Evolutionary conservation across 2,888 invertebrate genomes (phyloP).

Genomic region (Corythucha ciliata): DNA sequence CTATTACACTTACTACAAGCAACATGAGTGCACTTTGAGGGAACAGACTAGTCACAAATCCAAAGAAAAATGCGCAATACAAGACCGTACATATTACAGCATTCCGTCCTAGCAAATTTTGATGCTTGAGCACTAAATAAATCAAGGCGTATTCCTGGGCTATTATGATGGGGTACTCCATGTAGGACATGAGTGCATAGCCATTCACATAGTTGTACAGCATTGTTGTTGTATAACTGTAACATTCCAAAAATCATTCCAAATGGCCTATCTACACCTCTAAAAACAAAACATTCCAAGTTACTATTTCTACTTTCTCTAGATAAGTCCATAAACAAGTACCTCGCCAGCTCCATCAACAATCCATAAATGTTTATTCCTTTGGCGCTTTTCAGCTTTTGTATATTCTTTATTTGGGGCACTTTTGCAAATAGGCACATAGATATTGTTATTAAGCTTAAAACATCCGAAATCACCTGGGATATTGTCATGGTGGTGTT

Average conservation of each 20-base stretch:
- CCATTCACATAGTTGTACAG: conserved; percentile 68
- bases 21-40: conserved; percentile 47
- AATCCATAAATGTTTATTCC: conserved; percentile 59
- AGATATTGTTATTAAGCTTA: conserved; percentile 66
- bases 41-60: conserved; percentile 44
- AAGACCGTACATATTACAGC: conserved; percentile 40
- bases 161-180: conserved; percentile 76
- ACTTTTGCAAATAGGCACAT: conserved; percentile 70
- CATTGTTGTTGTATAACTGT: conserved; percentile 68
- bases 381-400: conserved; percentile 54
- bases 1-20: conserved; percentile 49
- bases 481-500: conserved; percentile 31
- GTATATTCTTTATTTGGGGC: conserved; percentile 66
- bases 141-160: conserved; percentile 65
- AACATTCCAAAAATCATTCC: conserved; percentile 39
- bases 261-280: neutral
- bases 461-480: conserved; percentile 45
- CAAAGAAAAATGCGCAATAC: conserved; percentile 42
- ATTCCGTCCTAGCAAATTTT: conserved; percentile 46
- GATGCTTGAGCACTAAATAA: conserved; percentile 60
- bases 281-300: conserved; percentile 38
- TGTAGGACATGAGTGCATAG: conserved; percentile 64
- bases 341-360: conserved; percentile 62
- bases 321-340: conserved; percentile 34
- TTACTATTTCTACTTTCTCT: neutral